Percentiles rank a stretch among this genome's conserved stretches.
Conservation (phyloP, 1,140 invertebrate species). For the Cylas formicarius region DNA sequence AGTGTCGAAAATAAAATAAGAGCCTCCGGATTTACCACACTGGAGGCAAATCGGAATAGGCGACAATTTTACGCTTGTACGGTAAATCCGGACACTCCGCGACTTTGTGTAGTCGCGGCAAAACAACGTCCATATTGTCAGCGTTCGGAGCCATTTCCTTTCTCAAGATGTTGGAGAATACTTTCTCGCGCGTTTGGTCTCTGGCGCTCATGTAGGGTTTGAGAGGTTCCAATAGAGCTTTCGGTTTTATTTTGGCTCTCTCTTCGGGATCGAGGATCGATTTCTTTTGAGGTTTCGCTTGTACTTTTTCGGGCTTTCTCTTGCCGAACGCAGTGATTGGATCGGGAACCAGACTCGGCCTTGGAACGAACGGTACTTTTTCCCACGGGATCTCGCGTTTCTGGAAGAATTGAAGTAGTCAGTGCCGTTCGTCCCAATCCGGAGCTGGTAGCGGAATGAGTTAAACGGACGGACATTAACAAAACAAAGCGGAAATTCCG, state of each 20-base stretch:
- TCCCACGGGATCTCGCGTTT: slow-evolving; percentile 73
- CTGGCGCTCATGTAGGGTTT: slow-evolving; percentile 56
- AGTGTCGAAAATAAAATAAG: too few species aligned
- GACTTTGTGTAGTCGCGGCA: slow-evolving; percentile 50
- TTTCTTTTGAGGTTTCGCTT: slow-evolving; percentile 16
- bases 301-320: slow-evolving; percentile 41
- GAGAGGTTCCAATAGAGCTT: slow-evolving; percentile 48
- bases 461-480: background rate
- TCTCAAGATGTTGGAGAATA: slow-evolving; percentile 40
- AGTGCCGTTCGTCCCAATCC: slow-evolving; percentile 32
- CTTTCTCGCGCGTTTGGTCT: slow-evolving; percentile 53
- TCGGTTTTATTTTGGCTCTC: slow-evolving; percentile 50
- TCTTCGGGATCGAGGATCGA: slow-evolving; percentile 39
- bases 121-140: slow-evolving; percentile 54
- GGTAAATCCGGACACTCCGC: slow-evolving; percentile 36
- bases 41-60: slow-evolving; percentile 29
- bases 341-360: slow-evolving; percentile 71
- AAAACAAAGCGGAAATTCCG: slow-evolving; percentile 15
- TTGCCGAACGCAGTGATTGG: slow-evolving; percentile 72
- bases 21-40: slow-evolving; percentile 19
- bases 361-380: slow-evolving; percentile 73
- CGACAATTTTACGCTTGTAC: slow-evolving; percentile 36
- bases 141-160: slow-evolving; percentile 48
- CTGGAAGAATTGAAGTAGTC: slow-evolving; percentile 51
- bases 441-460: slow-evolving; percentile 9